Evolutionary conservation across 2,888 invertebrate species (phyloP).

Genomic region (Tortrix viridana): DNA sequence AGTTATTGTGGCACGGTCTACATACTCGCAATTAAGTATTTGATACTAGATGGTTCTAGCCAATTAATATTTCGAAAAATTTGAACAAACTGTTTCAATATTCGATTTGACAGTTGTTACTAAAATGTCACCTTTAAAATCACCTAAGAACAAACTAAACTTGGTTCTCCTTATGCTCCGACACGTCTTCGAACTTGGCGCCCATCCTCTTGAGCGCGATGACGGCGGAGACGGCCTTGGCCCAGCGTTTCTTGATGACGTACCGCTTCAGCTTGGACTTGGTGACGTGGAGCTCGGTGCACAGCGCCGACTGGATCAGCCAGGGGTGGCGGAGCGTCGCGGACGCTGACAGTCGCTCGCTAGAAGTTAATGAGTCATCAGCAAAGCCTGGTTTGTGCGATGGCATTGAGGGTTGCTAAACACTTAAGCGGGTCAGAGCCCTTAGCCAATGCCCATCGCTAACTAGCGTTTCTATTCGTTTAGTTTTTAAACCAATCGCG

Average conservation of each 20-base stretch:
- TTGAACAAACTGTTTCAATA: too few relatives aligned
- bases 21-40: too few relatives aligned
- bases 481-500: too few relatives aligned
- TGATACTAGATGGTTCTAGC: too few relatives aligned
- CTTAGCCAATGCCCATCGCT: too few relatives aligned
- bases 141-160: slow-evolving; percentile 5
- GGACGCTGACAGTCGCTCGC: slow-evolving; percentile 88
- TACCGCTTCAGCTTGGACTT: slow-evolving; percentile 93
- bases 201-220: slow-evolving; percentile 94
- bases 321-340: slow-evolving; percentile 91
- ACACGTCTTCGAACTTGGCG: slow-evolving; percentile 86
- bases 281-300: slow-evolving; percentile 88
- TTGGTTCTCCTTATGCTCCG: slow-evolving; percentile 46
- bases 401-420: too few relatives aligned
- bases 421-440: too few relatives aligned
- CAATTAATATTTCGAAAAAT: too few relatives aligned
- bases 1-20: too few relatives aligned
- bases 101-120: too few relatives aligned
- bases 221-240: slow-evolving; percentile 94
- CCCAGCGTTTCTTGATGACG: slow-evolving; percentile 95
- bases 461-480: too few relatives aligned
- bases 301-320: slow-evolving; percentile 87
- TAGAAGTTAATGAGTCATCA: slow-evolving; percentile 60
- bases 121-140: neutral
- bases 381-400: too few relatives aligned